Conservation (phyloP, 2,113 vertebrate species). For the Cyanoliseus patagonus region DNA sequence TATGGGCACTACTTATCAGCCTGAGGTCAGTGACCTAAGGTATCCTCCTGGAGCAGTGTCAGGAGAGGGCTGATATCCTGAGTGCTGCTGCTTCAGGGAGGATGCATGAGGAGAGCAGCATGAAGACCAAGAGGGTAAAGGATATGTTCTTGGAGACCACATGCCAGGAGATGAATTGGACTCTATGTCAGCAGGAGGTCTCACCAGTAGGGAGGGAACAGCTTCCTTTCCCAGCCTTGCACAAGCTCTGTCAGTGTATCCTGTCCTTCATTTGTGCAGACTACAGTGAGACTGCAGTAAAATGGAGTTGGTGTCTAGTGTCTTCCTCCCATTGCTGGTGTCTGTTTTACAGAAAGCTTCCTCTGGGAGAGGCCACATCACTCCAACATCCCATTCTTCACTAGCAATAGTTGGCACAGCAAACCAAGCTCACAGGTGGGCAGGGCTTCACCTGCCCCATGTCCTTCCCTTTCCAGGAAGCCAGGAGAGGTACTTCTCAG, state of each 20-base stretch:
- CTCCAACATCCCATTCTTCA: neutral
- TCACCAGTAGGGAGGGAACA: neutral
- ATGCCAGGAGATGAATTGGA: neutral
- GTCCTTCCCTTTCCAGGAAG: neutral
- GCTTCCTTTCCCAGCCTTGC: neutral
- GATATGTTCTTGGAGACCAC: neutral
- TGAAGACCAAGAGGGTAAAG: neutral
- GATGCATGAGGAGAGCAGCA: neutral
- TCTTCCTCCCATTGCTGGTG: neutral
- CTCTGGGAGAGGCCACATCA: neutral
- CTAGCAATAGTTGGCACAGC: neutral
- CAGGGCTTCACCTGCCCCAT: neutral
- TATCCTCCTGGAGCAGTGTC: neutral
- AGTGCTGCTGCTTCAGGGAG: neutral
- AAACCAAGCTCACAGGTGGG: neutral
- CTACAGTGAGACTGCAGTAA: neutral
- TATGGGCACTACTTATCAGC: neutral
- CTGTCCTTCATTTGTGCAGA: neutral
- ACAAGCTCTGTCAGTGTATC: neutral
- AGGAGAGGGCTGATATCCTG: neutral
- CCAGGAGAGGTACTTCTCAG: neutral
- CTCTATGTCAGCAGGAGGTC: neutral
- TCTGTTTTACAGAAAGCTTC: neutral
- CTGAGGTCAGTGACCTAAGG: neutral
- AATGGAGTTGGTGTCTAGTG: neutral